Base-by-base conservation (phyloP, 2,797 vertebrate genomes). In the Aselliscus stoliczkanus region DNA sequence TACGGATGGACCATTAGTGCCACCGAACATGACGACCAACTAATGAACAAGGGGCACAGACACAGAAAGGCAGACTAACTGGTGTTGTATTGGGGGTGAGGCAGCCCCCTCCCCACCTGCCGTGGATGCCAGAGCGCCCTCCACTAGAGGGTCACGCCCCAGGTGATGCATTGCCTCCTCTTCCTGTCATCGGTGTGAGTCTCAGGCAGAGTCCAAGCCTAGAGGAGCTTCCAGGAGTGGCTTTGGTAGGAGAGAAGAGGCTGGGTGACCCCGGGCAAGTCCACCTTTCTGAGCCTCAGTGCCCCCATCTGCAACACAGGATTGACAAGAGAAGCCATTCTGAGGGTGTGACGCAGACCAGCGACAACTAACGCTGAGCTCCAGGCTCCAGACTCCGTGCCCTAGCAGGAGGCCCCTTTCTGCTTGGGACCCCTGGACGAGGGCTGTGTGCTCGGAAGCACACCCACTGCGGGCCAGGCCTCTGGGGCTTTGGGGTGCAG, bases 31-130 rank as follows among this genome's bases (percentile, higher is more conserved):
- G 47, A 64, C 2, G 9, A 14, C 7, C 29, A 15, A 5, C 77
- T 12, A 7, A 18, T 10, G 18, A 83, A 37, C 0, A 0, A 50
- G 25, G 27, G 2, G 5, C 7, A 42, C 7, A 15, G 1, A 50
- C 62, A 15, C 37, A 21, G 54, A 58, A 42, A 54, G 47, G n/a
- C 29, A 52, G 75, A 25, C 21, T 4, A 31, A 27, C 34, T 4
- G 13, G 21, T 13, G 29, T 25, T 14, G 17, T 14, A 21, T 1
- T 25, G 31, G 5, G 31, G 39, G 42, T 17, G 44, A 79, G 29
- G 10, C 14, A 8, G 37, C 20, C 27, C 34, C 70, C 6, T 44
- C 12, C 7, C 52, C 25, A 27, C 79, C 54, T 77, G 47, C 76
- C 0, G 0, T 3, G 12, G 31, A 2, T 7, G n/a, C 52, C 81